Evolutionary conservation across 1,140 invertebrate genomes (phyloP).

Genomic region (Lepidurus couesii): DNA sequence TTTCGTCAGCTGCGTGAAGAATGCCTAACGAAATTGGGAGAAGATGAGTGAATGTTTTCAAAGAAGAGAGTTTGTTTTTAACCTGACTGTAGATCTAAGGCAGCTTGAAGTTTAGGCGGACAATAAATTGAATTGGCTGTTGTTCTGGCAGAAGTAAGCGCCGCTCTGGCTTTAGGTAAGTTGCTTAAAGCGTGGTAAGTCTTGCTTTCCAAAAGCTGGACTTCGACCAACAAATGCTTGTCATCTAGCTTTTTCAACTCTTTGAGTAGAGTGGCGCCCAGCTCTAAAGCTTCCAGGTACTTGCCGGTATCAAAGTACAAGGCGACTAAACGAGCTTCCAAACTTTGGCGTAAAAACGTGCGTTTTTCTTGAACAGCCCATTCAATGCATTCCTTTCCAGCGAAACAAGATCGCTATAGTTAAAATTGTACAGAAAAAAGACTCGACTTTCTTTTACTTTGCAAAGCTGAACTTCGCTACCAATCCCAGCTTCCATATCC

Average conservation of each 20-base stretch:
- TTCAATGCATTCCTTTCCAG: conserved; percentile 86
- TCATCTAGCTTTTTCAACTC: conserved; percentile 99
- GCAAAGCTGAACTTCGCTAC: conserved; percentile 76
- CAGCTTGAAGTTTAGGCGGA: conserved; percentile 94
- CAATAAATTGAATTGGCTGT: conserved; percentile 99
- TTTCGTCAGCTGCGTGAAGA: conserved; percentile 96
- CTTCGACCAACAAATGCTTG: conserved; percentile 96
- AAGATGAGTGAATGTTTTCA: conserved; percentile 27
- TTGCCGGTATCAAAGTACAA: conserved; percentile 90
- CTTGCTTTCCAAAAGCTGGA: conserved; percentile 92
- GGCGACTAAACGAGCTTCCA: conserved; percentile 88
- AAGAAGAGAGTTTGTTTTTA: neutral
- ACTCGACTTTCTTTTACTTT: conserved; percentile 33
- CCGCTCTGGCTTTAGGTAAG: conserved; percentile 91
- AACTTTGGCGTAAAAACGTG: conserved; percentile 91
- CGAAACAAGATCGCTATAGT: neutral
- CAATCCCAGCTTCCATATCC: conserved; percentile 89
- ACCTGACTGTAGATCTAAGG: conserved; percentile 93
- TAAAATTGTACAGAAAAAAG: neutral
- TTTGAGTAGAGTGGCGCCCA: conserved; percentile 77
- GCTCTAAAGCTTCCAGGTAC: conserved; percentile 75
- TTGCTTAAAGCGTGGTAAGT: conserved; percentile 97
- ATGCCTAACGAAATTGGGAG: conserved; percentile 56
- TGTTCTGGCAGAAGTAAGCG: conserved; percentile 93
- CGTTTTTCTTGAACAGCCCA: conserved; percentile 97